These are phyloP conservation scores for Neoarius graeffei DNA, from an alignment of 2,113 vertebrate genomes.

Conservation along the genomic window DNA sequence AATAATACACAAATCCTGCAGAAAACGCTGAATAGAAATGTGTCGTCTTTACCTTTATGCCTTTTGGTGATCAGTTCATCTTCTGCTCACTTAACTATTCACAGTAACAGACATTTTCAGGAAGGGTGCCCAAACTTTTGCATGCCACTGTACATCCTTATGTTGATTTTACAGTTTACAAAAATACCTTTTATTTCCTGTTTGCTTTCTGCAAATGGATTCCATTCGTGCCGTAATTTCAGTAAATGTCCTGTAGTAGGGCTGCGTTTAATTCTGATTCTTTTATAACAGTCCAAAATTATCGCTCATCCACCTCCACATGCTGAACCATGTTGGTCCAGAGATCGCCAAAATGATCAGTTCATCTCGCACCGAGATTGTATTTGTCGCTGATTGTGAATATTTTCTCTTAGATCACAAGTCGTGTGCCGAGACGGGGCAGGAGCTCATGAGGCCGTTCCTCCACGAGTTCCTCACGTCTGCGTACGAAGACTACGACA, in stretches of 20 bases:
- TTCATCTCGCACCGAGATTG: background rate
- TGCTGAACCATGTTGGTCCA: background rate
- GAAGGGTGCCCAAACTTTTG: too few relatives aligned
- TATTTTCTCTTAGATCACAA: conserved; percentile 83
- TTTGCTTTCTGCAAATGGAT: background rate
- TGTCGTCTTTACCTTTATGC: too few relatives aligned
- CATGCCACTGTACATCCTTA: too few relatives aligned
- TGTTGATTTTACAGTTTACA: background rate
- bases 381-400: background rate
- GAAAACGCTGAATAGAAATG: too few relatives aligned
- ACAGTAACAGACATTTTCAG: too few relatives aligned
- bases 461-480: conserved; percentile 97
- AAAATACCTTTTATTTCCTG: background rate
- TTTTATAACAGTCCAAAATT: background rate
- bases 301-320: too few relatives aligned
- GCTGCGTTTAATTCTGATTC: background rate
- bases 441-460: conserved; percentile 96
- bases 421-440: conserved; percentile 96
- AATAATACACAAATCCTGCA: too few relatives aligned
- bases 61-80: too few relatives aligned
- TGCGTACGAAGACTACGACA: conserved; percentile 97
- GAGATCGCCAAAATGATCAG: background rate
- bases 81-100: too few relatives aligned
- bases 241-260: background rate
- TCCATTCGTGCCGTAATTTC: background rate